Evolutionary conservation across 2,888 invertebrate genomes (phyloP).

Genomic region (Synanthedon formicaeformis): DNA sequence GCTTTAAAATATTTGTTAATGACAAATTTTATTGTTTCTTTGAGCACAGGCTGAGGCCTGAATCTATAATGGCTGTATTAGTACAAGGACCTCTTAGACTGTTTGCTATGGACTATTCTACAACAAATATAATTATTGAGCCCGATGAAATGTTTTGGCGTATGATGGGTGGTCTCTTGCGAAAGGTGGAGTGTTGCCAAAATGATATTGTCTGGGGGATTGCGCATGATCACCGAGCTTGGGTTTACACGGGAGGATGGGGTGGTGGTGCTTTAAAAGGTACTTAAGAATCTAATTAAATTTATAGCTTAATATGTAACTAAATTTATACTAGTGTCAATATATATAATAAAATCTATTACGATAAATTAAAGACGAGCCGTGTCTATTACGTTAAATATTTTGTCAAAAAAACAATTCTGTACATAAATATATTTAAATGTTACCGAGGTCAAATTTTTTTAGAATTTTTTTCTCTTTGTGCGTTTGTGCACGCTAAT

Average conservation of each 20-base stretch:
- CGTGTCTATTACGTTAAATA: no score
- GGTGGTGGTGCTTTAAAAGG: constrained; percentile 86
- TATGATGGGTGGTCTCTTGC: constrained; percentile 88
- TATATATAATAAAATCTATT: neutral
- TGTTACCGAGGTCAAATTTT: no score
- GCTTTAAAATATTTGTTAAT: constrained; percentile 77
- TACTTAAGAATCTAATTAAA: constrained; percentile 7
- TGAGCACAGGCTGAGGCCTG: constrained; percentile 80
- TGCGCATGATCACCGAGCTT: constrained; percentile 88
- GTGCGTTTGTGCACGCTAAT: no score
- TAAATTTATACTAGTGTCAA: neutral
- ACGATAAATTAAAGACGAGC: no score
- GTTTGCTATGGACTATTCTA: constrained; percentile 75
- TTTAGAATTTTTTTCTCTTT: no score
- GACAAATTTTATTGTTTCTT: constrained; percentile 77
- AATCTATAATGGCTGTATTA: constrained; percentile 77
- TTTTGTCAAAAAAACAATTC: no score
- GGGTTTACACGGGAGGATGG: constrained; percentile 92
- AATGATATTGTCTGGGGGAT: constrained; percentile 92
- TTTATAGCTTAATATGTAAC: neutral
- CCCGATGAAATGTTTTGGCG: constrained; percentile 86
- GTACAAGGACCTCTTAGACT: constrained; percentile 83
- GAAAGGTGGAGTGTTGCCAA: constrained; percentile 80
- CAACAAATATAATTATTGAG: constrained; percentile 75
- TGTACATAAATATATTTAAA: no score